Base-by-base conservation (phyloP, 2,888 invertebrate genomes). In the Dioctria linearis region DNA sequence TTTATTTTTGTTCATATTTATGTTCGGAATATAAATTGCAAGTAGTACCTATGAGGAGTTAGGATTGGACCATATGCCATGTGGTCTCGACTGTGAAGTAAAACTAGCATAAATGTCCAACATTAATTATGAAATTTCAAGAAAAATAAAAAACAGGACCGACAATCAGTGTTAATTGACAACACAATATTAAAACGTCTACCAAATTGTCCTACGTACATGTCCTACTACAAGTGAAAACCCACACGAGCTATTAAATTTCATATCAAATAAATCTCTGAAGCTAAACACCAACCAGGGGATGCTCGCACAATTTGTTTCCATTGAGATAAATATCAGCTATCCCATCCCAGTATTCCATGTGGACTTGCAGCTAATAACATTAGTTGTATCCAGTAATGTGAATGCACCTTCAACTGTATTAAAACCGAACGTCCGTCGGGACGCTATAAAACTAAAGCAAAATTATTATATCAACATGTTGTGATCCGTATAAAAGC, bases 401-500 rank as follows among this genome's bases (percentile, higher is more conserved):
- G 49, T 39, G 8, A 13, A 37, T 40, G 54, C 51, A 51, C 49
- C 54, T 69, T 51, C n/a, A 37, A 69, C 69, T 69, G 54, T 11
- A 54, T 54, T 54, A 54, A 54, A 54, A 54, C 54, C 11, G 69
- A 39, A 69, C 51, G 39, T 4, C 69, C 5, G 42, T 42, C 42
- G 65, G 37, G 46, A 49, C 67, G 46, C 67, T 69, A 69, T 69
- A 69, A 69, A 69, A 69, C 49, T 49, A 39, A 69, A 51, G 69
- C 69, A 46, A 69, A 69, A 69, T 69, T 69, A 69, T 69, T 69
- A 69, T 69, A 69, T 69, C 49, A 69, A 69, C 69, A 69, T 39
- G 40, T 69, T 69, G 69, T 69, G 37, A 69, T 13, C 49, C 69
- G 5, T 69, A 49, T 69, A 69, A 51, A 69, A 51, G 49, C 40